A percentile compares a stretch with the other conserved stretches of the same genome.
Conservation (phyloP, 2,888 invertebrate species). For the Pheosia tremula region DNA sequence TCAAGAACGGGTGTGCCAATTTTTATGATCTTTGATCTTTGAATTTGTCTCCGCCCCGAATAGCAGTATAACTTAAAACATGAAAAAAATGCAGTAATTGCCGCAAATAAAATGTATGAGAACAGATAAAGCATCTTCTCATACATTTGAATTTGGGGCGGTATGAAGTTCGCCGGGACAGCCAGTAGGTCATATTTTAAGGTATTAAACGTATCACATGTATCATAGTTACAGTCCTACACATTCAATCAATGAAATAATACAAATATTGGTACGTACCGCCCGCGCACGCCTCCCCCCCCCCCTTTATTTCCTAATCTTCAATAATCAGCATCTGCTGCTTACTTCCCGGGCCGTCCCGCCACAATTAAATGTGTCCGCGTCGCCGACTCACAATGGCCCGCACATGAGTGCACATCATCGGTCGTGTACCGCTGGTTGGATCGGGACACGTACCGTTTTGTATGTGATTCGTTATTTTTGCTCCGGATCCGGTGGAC, state of each 20-base stretch:
- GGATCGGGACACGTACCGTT: conserved; percentile 42
- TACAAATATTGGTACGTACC: background rate
- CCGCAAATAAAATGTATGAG: too few relatives aligned
- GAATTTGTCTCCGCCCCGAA: too few relatives aligned
- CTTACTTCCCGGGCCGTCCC: conserved; percentile 23
- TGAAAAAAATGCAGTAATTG: too few relatives aligned
- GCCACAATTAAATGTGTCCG: conserved; percentile 80
- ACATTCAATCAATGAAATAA: conserved; percentile 5
- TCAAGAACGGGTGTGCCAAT: too few relatives aligned
- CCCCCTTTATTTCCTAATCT: conserved; percentile 13
- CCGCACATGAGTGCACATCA: conserved; percentile 54
- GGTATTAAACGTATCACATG: too few relatives aligned
- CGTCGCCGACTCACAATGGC: conserved; percentile 66
- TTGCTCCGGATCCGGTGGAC: conserved; percentile 56
- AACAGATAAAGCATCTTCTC: too few relatives aligned
- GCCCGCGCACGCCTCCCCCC: conserved; percentile 7
- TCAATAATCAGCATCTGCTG: conserved; percentile 40
- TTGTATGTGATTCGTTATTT: conserved; percentile 61
- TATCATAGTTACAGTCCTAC: too few relatives aligned
- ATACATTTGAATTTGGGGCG: too few relatives aligned
- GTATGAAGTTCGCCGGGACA: too few relatives aligned
- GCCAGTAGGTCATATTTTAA: too few relatives aligned
- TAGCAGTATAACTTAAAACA: too few relatives aligned
- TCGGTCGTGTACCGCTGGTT: conserved; percentile 36
- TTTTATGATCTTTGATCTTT: too few relatives aligned